Evolutionary conservation across 1,140 invertebrate genomes (phyloP).

Genomic region (Carcinoscorpius rotundicauda): DNA sequence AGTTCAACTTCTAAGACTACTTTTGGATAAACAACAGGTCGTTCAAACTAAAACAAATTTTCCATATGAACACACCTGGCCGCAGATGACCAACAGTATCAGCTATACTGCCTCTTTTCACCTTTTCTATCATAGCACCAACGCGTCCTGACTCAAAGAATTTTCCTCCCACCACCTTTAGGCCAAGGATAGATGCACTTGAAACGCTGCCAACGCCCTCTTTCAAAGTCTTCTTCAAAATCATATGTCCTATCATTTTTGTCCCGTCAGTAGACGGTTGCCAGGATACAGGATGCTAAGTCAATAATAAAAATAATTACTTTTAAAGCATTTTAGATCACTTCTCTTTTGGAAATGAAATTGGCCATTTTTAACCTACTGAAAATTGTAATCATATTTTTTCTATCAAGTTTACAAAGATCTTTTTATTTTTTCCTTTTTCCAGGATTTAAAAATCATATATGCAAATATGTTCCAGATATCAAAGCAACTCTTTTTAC

Average conservation of each 20-base stretch:
- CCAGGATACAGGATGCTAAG: constrained; percentile 88
- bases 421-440: too few species aligned
- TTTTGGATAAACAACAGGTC: too few species aligned
- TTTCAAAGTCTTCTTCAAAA: constrained; percentile 56
- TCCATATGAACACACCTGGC: constrained; percentile 52
- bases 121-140: constrained; percentile 90
- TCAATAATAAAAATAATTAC: not conserved
- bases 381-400: too few species aligned
- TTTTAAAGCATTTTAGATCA: too few species aligned
- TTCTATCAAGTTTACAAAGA: too few species aligned
- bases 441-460: too few species aligned
- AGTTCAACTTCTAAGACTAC: too few species aligned
- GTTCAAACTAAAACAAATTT: too few species aligned
- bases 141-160: constrained; percentile 40
- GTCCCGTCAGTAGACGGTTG: constrained; percentile 79
- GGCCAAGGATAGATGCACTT: constrained; percentile 48
- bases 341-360: too few species aligned
- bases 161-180: constrained; percentile 75
- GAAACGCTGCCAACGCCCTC: constrained; percentile 34
- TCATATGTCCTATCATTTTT: constrained; percentile 90
- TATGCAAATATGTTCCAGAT: too few species aligned
- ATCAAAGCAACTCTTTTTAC: too few species aligned
- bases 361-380: too few species aligned
- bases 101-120: constrained; percentile 91
- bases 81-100: constrained; percentile 86